Evolutionary conservation across 2,888 invertebrate genomes (phyloP).

Genomic region (Isotomurus palustris): DNA sequence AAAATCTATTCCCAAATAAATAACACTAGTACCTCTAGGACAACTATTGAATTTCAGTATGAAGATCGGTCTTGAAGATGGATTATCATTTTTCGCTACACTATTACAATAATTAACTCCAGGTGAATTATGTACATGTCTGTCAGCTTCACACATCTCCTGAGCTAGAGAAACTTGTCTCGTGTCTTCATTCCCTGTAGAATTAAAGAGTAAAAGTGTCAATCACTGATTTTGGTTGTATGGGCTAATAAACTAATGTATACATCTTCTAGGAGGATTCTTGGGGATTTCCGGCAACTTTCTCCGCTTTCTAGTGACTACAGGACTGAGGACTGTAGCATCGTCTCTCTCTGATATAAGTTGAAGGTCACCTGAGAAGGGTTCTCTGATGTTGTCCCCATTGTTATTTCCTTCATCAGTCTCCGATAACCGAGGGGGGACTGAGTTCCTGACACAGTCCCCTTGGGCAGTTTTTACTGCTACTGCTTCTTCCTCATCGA

Average conservation of each 20-base stretch:
- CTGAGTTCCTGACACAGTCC: constrained; percentile 7
- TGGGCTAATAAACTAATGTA: constrained; percentile 4
- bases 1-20: neutral
- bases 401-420: constrained; percentile 11
- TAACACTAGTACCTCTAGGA: constrained; percentile 30
- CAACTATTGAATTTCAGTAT: constrained; percentile 42
- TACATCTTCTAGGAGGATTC: constrained; percentile 52
- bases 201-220: neutral
- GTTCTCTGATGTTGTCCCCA: constrained; percentile 36
- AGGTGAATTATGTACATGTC: constrained; percentile 8
- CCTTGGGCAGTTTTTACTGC: no score
- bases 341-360: constrained; percentile 37
- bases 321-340: constrained; percentile 39
- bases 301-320: constrained; percentile 64
- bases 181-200: constrained; percentile 44
- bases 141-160: constrained; percentile 44
- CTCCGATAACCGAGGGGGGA: constrained; percentile 8
- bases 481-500: constrained; percentile 59
- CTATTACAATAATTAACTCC: constrained; percentile 6
- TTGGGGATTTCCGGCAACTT: constrained; percentile 86
- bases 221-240: no score
- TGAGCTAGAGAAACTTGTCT: constrained; percentile 43
- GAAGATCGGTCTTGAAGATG: constrained; percentile 40
- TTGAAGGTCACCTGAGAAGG: constrained; percentile 45
- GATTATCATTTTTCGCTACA: constrained; percentile 8